Conservation (phyloP, 2,113 vertebrate genomes). For the Chinchilla lanigera region DNA sequence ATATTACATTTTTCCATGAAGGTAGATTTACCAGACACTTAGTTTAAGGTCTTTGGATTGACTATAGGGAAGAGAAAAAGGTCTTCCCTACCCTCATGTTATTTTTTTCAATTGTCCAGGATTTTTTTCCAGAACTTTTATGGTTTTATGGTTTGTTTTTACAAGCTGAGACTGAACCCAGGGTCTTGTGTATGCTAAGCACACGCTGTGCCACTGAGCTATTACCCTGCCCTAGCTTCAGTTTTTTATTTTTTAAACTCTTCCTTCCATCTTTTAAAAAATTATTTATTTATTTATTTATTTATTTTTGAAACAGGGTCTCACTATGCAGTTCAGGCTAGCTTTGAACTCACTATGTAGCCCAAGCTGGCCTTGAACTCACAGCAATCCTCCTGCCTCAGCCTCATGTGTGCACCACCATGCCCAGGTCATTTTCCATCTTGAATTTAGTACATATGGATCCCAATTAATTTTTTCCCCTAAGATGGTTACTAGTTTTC, state of each 20-base stretch:
- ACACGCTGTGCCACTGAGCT: background rate
- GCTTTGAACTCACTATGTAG: background rate
- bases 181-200: background rate
- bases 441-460: background rate
- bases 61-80: background rate
- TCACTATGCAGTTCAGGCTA: background rate
- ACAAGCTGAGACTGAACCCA: background rate
- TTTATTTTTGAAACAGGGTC: background rate
- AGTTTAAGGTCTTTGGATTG: conserved; percentile 37
- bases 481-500: background rate
- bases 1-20: conserved; percentile 36
- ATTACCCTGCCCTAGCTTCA: background rate
- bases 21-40: background rate
- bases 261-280: background rate
- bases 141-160: background rate
- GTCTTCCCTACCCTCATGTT: background rate
- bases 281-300: background rate
- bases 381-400: background rate
- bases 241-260: background rate
- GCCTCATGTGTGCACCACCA: background rate
- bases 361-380: background rate
- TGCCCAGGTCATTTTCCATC: background rate
- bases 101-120: background rate
- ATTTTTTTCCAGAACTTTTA: background rate
- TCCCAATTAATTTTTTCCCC: background rate